Percentiles rank a stretch among this genome's conserved stretches.
Conservation (phyloP, 2,888 invertebrate species). For the Lepidonotus clava region DNA sequence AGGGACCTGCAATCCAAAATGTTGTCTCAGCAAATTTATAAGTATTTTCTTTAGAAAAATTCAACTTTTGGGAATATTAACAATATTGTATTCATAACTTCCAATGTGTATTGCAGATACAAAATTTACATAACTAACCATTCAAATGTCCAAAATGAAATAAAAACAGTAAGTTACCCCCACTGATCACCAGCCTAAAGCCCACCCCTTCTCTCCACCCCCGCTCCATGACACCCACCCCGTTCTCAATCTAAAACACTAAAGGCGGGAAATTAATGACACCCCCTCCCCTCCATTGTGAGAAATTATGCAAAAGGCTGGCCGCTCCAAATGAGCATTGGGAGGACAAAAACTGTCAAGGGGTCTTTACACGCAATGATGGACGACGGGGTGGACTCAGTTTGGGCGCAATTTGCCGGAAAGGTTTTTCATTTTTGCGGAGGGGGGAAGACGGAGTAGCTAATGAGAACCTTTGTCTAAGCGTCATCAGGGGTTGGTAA, state of each 20-base stretch:
- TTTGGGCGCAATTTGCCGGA: conserved; percentile 21
- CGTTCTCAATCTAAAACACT: conserved; percentile 39
- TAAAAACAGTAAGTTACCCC: no score
- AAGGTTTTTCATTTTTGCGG: conserved; percentile 6
- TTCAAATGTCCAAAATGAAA: not conserved
- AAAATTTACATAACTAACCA: no score
- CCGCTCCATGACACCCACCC: not conserved
- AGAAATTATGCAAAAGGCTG: conserved; percentile 21
- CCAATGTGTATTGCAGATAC: no score
- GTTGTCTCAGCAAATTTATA: no score
- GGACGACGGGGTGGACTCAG: not conserved
- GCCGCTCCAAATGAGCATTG: not conserved
- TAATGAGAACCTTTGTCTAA: conserved; percentile 37
- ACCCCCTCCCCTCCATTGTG: not conserved
- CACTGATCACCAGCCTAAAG: not conserved
- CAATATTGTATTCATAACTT: no score
- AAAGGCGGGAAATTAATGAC: conserved; percentile 24
- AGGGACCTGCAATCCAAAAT: not conserved
- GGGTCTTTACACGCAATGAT: not conserved
- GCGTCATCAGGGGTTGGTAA: conserved; percentile 37
- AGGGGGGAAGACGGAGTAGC: conserved; percentile 17
- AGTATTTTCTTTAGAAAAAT: no score
- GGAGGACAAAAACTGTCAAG: not conserved
- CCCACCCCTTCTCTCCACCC: not conserved
- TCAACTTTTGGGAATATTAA: no score